Evolutionary conservation across 2,797 vertebrate genomes (phyloP), one percentile per base, ranked within the genome.

Genomic region (Poeciliopsis gracilis): DNA sequence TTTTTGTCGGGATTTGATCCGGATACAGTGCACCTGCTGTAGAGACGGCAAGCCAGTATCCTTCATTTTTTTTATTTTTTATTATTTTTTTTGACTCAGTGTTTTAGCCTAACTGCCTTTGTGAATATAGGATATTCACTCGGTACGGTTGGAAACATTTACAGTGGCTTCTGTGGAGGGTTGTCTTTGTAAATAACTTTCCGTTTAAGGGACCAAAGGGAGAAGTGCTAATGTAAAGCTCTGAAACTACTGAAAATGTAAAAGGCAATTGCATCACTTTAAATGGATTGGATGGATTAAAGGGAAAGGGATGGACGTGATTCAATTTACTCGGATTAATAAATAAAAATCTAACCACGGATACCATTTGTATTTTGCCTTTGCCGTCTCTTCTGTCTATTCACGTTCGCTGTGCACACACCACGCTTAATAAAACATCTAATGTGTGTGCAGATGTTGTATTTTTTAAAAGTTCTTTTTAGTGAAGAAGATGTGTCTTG

Each of bases 181-280:
- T 88, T 67, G 72, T 13, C 25, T 91, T 83, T 94, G 75, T 87
- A 81, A 85, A 88, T 91, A 57, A 79, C 86, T 30, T 82, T 86
- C 86, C 80, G 79, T 91, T 85, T 72, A 80, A 91, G 86, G 93
- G 93, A 94, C 87, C 85, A 89, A 73, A 82, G 83, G 55, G 75
- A 77, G 80, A 72, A 80, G 72, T 83, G 86, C 75, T 82, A 86
- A 79, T 16, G 57, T 81, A 84, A 89, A 87, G 82, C 74, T 92
- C 72, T 87, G 55, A 90, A 93, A 96, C 94, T 96, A 95, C 95
- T 95, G 95, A 95, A 90, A 78, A 87, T 88, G 87, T 77, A 92
- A 89, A 90, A 72, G 72, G 10, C 15, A 70, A 70, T 25, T 75
- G 69, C 73, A 77, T 91, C 87, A 87, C 66, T 91, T 90, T 61